These are phyloP conservation scores for Alosa sapidissima DNA, from an alignment of 2,797 vertebrate species.

Conservation along the genomic window DNA sequence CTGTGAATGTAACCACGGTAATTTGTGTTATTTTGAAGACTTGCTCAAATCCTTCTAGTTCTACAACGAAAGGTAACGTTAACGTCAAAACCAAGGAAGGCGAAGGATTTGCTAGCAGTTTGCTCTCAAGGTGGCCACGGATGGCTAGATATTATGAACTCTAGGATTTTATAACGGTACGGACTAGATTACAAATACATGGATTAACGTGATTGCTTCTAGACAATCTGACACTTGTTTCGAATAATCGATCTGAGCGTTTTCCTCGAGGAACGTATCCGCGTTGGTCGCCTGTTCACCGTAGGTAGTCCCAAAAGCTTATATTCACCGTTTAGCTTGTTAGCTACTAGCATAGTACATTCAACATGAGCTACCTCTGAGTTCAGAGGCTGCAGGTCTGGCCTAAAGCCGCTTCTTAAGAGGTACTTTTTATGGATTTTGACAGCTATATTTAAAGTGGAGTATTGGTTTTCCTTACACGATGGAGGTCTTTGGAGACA, in stretches of 20 bases:
- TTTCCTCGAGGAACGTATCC: not conserved
- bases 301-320: not conserved
- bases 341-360: not conserved
- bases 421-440: not conserved
- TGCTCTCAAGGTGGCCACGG: not conserved
- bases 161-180: not conserved
- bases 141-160: not conserved
- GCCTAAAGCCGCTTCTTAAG: not conserved
- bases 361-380: not conserved
- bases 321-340: not conserved
- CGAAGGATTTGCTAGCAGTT: not conserved
- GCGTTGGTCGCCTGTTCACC: not conserved
- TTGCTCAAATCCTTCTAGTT: not conserved
- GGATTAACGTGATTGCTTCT: not conserved
- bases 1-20: too few relatives aligned
- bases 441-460: not conserved
- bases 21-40: not conserved
- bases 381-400: not conserved
- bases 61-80: not conserved
- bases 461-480: slow-evolving; percentile 53
- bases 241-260: not conserved
- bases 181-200: not conserved
- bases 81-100: not conserved
- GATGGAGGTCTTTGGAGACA: slow-evolving; percentile 70
- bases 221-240: not conserved